Conservation (phyloP, 1,140 invertebrate species). For the Akabosia matsudoensis region DNA sequence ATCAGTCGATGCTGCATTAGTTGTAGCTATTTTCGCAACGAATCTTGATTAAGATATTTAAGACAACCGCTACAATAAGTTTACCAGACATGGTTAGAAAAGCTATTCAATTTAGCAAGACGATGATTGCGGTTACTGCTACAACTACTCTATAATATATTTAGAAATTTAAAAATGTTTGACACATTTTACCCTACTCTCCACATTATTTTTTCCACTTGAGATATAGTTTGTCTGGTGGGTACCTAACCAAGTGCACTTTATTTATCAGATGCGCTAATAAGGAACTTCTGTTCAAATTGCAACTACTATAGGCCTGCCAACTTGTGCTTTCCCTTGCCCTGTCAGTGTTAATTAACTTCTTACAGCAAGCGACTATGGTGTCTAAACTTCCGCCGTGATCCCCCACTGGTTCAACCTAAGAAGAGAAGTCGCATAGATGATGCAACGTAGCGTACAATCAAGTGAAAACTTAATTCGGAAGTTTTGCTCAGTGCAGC, state of each 20-base stretch:
- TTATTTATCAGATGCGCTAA: neutral
- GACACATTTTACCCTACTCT: neutral
- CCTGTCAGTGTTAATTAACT: conserved; percentile 20
- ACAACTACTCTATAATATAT: too few relatives aligned
- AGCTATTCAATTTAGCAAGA: too few relatives aligned
- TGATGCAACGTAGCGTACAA: neutral
- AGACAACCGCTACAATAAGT: too few relatives aligned
- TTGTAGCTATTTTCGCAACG: too few relatives aligned
- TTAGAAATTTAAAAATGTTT: too few relatives aligned
- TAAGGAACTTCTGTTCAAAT: too few relatives aligned
- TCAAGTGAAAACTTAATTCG: neutral
- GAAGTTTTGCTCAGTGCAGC: neutral
- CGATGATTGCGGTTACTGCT: too few relatives aligned
- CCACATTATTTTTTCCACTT: neutral
- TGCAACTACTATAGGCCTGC: neutral
- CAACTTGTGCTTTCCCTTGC: neutral
- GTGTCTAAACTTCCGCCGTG: neutral
- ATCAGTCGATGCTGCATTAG: too few relatives aligned
- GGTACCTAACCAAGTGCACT: neutral
- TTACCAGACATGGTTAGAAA: too few relatives aligned
- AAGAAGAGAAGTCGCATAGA: neutral
- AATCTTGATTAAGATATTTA: too few relatives aligned
- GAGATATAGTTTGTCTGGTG: neutral
- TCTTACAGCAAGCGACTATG: neutral
- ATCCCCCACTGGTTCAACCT: neutral